phyloP scores from a whole-genome alignment of 2,888 invertebrate genomes.

The Melinaea menophilus region DNA sequence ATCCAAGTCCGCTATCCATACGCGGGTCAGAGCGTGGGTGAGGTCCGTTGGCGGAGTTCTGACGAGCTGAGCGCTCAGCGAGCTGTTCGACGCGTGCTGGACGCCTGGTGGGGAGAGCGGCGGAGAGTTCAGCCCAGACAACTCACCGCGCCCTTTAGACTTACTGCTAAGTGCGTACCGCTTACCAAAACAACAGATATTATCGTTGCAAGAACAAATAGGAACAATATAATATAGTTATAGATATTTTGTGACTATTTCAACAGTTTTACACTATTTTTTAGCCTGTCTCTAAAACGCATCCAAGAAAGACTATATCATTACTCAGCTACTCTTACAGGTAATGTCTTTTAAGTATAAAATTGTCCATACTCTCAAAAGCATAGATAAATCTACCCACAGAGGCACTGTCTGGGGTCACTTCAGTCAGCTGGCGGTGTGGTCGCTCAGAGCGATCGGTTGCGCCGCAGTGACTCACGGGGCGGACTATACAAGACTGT shows the following conservation, averaged over 20 bases:
- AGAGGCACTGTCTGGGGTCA: slow-evolving; percentile 68
- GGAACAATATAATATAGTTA: too few species aligned
- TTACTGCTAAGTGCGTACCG: slow-evolving; percentile 34
- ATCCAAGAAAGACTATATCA: too few species aligned
- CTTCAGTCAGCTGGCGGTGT: slow-evolving; percentile 68
- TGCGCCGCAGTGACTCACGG: slow-evolving; percentile 65
- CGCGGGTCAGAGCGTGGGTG: slow-evolving; percentile 68
- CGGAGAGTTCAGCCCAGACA: slow-evolving; percentile 52
- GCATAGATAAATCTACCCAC: not conserved
- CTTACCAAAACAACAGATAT: not conserved
- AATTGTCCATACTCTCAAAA: too few species aligned
- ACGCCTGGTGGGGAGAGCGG: slow-evolving; percentile 71
- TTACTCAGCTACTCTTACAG: too few species aligned
- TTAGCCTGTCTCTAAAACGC: too few species aligned
- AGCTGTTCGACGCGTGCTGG: slow-evolving; percentile 56
- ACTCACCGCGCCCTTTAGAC: slow-evolving; percentile 51
- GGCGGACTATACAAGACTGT: slow-evolving; percentile 42
- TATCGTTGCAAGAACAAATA: not conserved
- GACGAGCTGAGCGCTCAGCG: slow-evolving; percentile 48
- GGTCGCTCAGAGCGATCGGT: slow-evolving; percentile 63
- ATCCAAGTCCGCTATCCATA: slow-evolving; percentile 61
- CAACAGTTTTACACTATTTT: too few species aligned
- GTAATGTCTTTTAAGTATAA: too few species aligned
- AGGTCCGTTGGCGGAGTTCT: slow-evolving; percentile 57
- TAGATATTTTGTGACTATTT: too few species aligned